Evolutionary conservation across 37 sponge, comb jelly and placozoan species (phyloP).

Genomic region (Aphrocallistes beatrix): DNA sequence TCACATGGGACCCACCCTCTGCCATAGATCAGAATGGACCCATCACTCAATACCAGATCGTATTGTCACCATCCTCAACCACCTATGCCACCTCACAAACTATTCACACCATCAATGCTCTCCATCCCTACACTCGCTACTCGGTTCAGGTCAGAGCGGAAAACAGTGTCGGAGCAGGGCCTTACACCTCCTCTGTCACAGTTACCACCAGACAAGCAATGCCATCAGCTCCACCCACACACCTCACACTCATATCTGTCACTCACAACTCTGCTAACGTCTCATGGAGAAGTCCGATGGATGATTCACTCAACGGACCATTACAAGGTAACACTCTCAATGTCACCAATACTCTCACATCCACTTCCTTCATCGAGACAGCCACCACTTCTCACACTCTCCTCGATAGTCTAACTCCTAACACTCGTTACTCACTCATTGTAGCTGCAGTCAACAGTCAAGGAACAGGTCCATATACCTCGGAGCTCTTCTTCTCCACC

Average conservation of each 20-base stretch:
- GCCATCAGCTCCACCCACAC: neutral
- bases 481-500: neutral
- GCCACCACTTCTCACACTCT: neutral
- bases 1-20: neutral
- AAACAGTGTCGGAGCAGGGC: neutral
- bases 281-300: neutral
- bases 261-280: neutral
- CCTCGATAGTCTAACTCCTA: neutral
- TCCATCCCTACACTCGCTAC: neutral
- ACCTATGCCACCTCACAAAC: neutral
- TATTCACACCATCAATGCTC: neutral
- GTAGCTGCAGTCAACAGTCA: neutral
- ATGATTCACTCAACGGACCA: neutral
- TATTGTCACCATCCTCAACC: neutral
- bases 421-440: neutral
- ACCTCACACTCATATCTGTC: neutral
- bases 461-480: neutral
- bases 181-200: neutral
- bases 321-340: neutral
- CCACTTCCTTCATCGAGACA: neutral
- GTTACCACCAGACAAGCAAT: neutral
- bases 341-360: neutral
- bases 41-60: neutral
- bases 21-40: neutral
- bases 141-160: neutral